Base-by-base conservation (phyloP, 2,888 invertebrate genomes). In the Phalera bucephala region DNA sequence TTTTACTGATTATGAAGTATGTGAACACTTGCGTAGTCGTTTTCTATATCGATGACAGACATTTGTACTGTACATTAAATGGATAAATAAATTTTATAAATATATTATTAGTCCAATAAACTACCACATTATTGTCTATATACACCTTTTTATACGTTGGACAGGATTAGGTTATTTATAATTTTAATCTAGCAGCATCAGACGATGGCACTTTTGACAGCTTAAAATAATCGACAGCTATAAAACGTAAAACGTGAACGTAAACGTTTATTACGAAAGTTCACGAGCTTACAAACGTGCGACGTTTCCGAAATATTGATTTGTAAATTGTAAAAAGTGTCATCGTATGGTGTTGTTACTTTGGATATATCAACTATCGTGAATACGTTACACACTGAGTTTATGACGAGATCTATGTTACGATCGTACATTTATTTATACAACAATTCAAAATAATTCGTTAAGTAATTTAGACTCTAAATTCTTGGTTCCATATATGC, bases 51-150 rank as follows among this genome's bases (percentile, higher is more conserved):
- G n/a, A n/a, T n/a, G n/a, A n/a, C n/a, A n/a, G n/a, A n/a, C n/a
- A n/a, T n/a, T n/a, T n/a, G n/a, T n/a, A n/a, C n/a, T 46, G 42
- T 58, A 59, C 46, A 62, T n/a, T 53, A 61, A 52, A 53, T 38
- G 45, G 31, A 12, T 48, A 51, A 47, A 50, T 51, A 58, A 49
- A 58, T 45, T 52, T 47, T 49, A 48, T 45, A 52, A 52, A 40
- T 52, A 33, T 23, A 46, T 44, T 52, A 53, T 42, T 54, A 48
- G 34, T 37, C 44, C 31, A 58, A 55, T 57, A 60, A 49, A 55
- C 52, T 67, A 73, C 66, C 43, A 57, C 47, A 46, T 83, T 83
- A 85, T 82, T 82, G 82, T 84, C 84, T 85, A 82, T 79, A 46
- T 81, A 83, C 80, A 83, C 51, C 41, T 71, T 71, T 59, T 59